Base-by-base conservation (phyloP, 2,888 invertebrate genomes). In the Isotomurus palustris region DNA sequence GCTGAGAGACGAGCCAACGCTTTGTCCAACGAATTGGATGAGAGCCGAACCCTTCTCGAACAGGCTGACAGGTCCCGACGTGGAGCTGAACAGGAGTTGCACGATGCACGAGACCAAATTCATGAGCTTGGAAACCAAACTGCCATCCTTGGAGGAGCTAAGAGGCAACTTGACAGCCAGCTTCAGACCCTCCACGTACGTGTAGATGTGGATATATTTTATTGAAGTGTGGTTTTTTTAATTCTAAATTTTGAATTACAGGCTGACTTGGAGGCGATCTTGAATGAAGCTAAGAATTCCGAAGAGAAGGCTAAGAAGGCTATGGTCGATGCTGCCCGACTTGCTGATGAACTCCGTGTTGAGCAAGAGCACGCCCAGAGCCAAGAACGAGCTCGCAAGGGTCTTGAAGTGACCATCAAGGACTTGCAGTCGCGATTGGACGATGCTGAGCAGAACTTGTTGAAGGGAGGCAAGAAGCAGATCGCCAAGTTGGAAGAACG, bases 131-230 rank as follows among this genome's bases (percentile, higher is more conserved):
- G 89, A 73, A 92, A 92, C 72, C 91, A 94, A 78, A 91, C 88
- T 78, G 88, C 90, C 68, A 93, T 94, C 73, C 84, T 96, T 74
- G 88, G 91, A 66, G 91, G 92, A 73, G 91, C 94, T 82, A 99
- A 97, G 91, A 91, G 97, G 86, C 97, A 99, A 84, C 84, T 99
- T 78, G 97, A 99, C 78, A 88, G 91, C 74, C 96, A 97, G 81
- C 84, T 99, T 77, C 92, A 94, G 80, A 95, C 97, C 73, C 87
- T 97, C 78, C 96, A 96, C 83, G 82, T 82, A 69, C 78, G 78
- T 75, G 54, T n/a, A 43, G 6, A 22, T 21, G 19, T 4, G 5
- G 17, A 43, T 12, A 21, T 8, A 24, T 21, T 10, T 25, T 51
- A 17, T 57, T 24, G 52, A n/a, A 32, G n/a, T 27, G 14, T 10